Evolutionary conservation across 2,797 vertebrate species (phyloP), one percentile per base, ranked within the genome.

Genomic region (Moxostoma hubbsi): DNA sequence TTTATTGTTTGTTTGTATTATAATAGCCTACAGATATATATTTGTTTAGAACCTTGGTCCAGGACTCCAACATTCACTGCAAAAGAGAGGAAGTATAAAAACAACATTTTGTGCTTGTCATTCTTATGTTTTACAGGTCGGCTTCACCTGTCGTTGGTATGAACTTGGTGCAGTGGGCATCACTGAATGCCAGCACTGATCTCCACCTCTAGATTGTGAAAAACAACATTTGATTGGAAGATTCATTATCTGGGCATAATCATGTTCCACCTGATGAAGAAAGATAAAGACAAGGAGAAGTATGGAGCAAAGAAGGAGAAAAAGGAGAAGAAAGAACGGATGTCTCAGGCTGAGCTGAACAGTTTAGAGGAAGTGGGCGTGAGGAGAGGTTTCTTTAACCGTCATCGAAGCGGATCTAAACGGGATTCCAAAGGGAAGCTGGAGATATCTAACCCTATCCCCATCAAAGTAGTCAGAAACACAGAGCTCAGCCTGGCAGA

Each of bases 401-500:
- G 98, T 79, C 96, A 95, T 87, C 94, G 97, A 46, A 89, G 89
- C 6, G 91, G 94, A 77, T 95, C 96, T 65, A 99, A 98, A 86
- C 89, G 95, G 57, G 96, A 97, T 18, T 92, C 93, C 0, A 97
- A 89, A 90, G 88, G 86, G 3, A 97, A 95, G 83, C 83, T 98
- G 90, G 97, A 99, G 90, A 99, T 99, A 86, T 99, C 98, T 66
- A 94, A 93, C 89, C 97, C 98, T 18, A 99, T 99, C 80, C 98
- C 97, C 55, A 98, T 99, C 85, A 98, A 97, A 87, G 97, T 99
- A 84, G 94, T 95, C 12, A 96, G 92, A 0, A 95, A 93, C 91
- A 91, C 91, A 0, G 97, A 99, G 87, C 93, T 98, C 77, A 94
- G 87, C 76, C 93, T 98, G 70, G 95, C 95, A 0, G 93, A 95